These are phyloP conservation scores for Pungitius pungitius DNA, from an alignment of 2,113 vertebrate genomes.

Conservation along the genomic window DNA sequence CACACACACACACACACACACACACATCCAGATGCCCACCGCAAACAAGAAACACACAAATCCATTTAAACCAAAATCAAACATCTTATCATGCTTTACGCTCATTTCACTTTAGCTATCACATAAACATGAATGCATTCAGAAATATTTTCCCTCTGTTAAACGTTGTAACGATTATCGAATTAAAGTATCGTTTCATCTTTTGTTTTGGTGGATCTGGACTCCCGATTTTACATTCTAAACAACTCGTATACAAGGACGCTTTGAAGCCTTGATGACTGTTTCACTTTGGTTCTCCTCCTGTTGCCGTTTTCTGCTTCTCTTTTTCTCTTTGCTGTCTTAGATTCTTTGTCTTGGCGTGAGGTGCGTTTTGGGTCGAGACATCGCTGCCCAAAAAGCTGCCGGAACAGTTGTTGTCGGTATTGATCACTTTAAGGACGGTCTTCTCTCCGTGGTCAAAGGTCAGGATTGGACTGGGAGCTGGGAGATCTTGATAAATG, in stretches of 20 bases:
- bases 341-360: conserved; percentile 17
- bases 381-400: conserved; percentile 24
- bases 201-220: conserved; percentile 76
- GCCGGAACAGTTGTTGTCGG: not conserved
- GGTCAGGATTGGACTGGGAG: conserved; percentile 13
- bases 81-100: conserved; percentile 74
- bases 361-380: conserved; percentile 22
- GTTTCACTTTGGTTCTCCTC: conserved; percentile 53
- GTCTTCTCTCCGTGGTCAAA: conserved; percentile 22
- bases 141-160: conserved; percentile 66
- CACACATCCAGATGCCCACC: conserved; percentile 27
- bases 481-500: not conserved
- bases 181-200: conserved; percentile 72
- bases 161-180: conserved; percentile 74
- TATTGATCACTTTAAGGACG: conserved; percentile 7
- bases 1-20: conserved; percentile 20
- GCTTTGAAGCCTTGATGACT: conserved; percentile 71
- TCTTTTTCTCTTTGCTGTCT: conserved; percentile 32
- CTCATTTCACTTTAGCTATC: conserved; percentile 61
- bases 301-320: conserved; percentile 5
- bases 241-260: conserved; percentile 72
- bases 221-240: conserved; percentile 68
- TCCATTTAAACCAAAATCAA: conserved; percentile 65
- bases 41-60: conserved; percentile 46
- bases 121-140: conserved; percentile 69